Evolutionary conservation across 2,888 invertebrate species (phyloP), one percentile per base, ranked within the genome.

Genomic region (Vannuccia rotundouncinata): DNA sequence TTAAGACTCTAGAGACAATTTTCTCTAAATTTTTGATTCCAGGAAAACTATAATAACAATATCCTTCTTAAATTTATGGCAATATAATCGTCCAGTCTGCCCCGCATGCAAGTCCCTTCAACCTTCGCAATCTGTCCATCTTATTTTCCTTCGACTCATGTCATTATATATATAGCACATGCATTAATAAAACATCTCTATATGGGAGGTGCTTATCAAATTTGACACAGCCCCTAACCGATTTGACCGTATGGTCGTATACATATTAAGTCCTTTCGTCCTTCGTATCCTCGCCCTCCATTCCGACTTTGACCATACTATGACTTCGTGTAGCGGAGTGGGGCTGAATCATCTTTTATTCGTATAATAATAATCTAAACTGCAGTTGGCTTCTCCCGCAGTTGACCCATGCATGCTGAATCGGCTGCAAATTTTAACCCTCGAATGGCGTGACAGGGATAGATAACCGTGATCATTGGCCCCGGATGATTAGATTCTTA

Each of bases 401-500:
- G n/a, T n/a, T n/a, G n/a, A n/a, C n/a, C n/a, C n/a, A n/a, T n/a
- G n/a, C n/a, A n/a, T n/a, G n/a, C n/a, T n/a, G 45, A 45, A 10
- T 45, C 5, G 45, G 45, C 5, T 10, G 17, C 45, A 45, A 45
- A 17, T 45, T 45, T 45, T 45, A 45, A 10, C 17, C 45, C 5
- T 45, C 45, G 17, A 45, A 45, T 45, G 17, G 45, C 17, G 45
- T 45, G 45, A 45, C 45, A 45, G 45, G 17, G 45, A 10, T 45
- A 17, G 45, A 45, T 17, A 45, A 17, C 17, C 45, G 45, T 17
- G 45, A 45, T 45, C 45, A 66, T 27, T 66, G 66, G 66, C 66
- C 66, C 66, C 45, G 5, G 45, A 66, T 66, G 66, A 66, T 66
- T 66, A 66, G 66, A 66, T 66, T 66, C 17, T 17, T 45, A 45